Evolutionary conservation across 1,140 invertebrate genomes (phyloP).

Genomic region (Limonius californicus): DNA sequence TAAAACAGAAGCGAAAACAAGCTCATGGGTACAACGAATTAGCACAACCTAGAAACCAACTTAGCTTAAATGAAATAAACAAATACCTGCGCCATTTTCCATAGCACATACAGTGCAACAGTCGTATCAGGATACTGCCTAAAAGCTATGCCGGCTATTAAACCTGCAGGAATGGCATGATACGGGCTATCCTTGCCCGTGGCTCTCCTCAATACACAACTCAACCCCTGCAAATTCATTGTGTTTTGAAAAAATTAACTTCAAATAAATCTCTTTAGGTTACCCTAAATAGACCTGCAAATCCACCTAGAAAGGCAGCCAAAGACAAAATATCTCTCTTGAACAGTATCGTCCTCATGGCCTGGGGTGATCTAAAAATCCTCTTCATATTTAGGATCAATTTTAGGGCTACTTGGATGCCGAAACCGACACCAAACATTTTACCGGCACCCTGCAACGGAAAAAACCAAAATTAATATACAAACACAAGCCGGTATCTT

Average conservation of each 20-base stretch:
- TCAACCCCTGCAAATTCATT: constrained; percentile 29
- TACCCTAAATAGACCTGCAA: constrained; percentile 61
- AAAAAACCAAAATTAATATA: too few relatives aligned
- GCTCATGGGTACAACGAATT: too few relatives aligned
- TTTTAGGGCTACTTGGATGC: constrained; percentile 57
- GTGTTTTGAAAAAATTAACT: constrained; percentile 11
- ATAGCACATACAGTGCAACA: constrained; percentile 66
- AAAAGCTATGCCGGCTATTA: constrained; percentile 61
- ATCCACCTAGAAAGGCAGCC: constrained; percentile 61
- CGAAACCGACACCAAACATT: constrained; percentile 57
- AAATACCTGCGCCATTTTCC: constrained; percentile 67
- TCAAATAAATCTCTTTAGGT: too few relatives aligned
- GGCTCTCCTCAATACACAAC: constrained; percentile 54
- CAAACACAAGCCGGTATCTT: too few relatives aligned
- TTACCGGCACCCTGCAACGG: constrained; percentile 55
- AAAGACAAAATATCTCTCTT: constrained; percentile 56
- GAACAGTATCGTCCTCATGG: constrained; percentile 52
- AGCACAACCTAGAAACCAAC: too few relatives aligned
- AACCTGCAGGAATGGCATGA: constrained; percentile 61
- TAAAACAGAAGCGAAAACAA: too few relatives aligned
- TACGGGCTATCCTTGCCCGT: constrained; percentile 54
- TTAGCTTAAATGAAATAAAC: too few relatives aligned
- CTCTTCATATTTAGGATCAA: constrained; percentile 51
- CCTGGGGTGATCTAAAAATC: constrained; percentile 51
- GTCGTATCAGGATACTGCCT: constrained; percentile 64